Evolutionary conservation across 2,888 invertebrate species (phyloP), one percentile per base, ranked within the genome.

Genomic region (Leptopilina syphax): DNA sequence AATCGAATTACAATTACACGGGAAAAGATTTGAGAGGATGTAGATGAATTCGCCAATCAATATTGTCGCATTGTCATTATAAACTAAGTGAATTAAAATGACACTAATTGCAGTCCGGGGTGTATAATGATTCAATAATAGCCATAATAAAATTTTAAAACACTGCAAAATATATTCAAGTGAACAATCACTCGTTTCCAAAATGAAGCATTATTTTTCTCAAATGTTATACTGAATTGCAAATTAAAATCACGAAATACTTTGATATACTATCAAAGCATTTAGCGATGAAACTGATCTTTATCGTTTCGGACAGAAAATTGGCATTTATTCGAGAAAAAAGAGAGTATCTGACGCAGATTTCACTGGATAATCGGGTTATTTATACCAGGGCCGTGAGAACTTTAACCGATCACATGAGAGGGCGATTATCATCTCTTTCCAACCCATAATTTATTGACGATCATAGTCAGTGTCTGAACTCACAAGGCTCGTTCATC

Each of bases 331-430:
- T 70, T 70, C 50, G 13, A 70, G 50, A 70, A 54, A 70, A 70
- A 70, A 27, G 70, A 70, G 70, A 70, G 50, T 54, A 70, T 70
- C 50, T 50, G 54, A 70, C 12, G 70, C 50, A 70, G 70, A 50
- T 70, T 70, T 70, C 70, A 70, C 70, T 13, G 70, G 54, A 70
- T 70, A 70, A 70, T 70, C 70, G 70, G 70, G 70, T 70, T 70
- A 70, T 70, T 70, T 70, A 70, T 70, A 50, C 70, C 70, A 70
- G 70, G 70, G 70, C 70, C 70, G 70, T 70, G 70, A 70, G 70
- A 70, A 70, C 50, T 70, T 70, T 27, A 70, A 70, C 50, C 50
- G 70, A 70, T 70, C 70, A 70, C 70, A 70, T 70, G 70, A 70
- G 70, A 70, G 50, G 70, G 50, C 70, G 70, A 70, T 70, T 70